These are phyloP conservation scores for Aptenodytes forsteri DNA, from an alignment of 2,113 vertebrate genomes.

Conservation along the genomic window DNA sequence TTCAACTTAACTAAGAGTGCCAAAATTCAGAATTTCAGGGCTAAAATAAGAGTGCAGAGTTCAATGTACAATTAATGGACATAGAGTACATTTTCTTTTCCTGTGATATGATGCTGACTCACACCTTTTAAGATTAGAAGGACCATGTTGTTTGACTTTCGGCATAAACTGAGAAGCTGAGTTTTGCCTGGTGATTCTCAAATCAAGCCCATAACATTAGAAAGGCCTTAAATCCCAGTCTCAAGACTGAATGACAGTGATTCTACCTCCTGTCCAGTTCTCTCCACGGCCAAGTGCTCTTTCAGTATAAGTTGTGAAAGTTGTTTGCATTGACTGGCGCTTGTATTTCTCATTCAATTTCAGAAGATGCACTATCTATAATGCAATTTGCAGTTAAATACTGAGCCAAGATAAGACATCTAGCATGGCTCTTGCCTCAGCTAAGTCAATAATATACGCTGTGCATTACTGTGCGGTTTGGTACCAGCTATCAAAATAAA, in stretches of 20 bases:
- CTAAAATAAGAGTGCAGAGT: background rate
- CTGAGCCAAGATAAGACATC: background rate
- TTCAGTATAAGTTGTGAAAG: background rate
- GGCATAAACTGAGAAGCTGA: background rate
- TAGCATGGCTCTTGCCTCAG: background rate
- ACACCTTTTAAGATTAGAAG: constrained; percentile 11
- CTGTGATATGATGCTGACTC: constrained; percentile 16
- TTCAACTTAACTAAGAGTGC: background rate
- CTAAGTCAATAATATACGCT: background rate
- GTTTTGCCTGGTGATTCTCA: background rate
- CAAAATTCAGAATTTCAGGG: background rate
- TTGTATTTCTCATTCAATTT: background rate
- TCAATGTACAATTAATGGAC: background rate
- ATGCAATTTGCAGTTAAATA: background rate
- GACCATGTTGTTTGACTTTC: constrained; percentile 47
- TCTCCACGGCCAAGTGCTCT: background rate
- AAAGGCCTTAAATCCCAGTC: background rate
- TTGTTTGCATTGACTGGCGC: background rate
- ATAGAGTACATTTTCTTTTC: background rate
- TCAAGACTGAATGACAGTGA: background rate
- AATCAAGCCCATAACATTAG: background rate
- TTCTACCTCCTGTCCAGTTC: background rate
- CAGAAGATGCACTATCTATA: background rate
- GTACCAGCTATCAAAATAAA: background rate
- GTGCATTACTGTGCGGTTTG: background rate